These are phyloP conservation scores for Mongoloraphidia duomilia DNA, from an alignment of 2,888 invertebrate genomes.

Conservation along the genomic window DNA sequence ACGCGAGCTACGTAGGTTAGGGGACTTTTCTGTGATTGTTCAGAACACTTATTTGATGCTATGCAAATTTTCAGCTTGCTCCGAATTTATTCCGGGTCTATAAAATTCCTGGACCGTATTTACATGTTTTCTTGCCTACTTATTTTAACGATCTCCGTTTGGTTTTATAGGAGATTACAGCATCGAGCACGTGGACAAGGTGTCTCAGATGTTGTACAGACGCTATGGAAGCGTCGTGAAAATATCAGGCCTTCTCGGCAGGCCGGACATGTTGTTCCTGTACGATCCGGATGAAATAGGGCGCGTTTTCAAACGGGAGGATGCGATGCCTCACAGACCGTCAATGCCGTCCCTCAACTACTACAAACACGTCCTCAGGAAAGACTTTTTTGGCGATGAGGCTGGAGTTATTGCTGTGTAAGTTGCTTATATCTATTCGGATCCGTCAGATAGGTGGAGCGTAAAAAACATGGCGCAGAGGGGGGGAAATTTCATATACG, in stretches of 20 bases:
- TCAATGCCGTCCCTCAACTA: conserved; percentile 63
- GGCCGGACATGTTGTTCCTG: conserved; percentile 60
- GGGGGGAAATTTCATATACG: too few species aligned
- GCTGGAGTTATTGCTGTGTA: conserved; percentile 63
- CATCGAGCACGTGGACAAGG: conserved; percentile 50
- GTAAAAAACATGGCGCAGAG: too few species aligned
- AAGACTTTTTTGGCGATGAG: conserved; percentile 50
- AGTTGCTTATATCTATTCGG: conserved; percentile 26
- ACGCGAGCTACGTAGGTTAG: too few species aligned
- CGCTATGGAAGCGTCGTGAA: conserved; percentile 55
- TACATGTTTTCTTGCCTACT: too few species aligned
- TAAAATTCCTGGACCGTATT: too few species aligned
- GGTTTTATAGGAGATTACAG: conserved; percentile 40
- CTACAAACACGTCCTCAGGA: conserved; percentile 53
- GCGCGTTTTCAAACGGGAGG: conserved; percentile 52
- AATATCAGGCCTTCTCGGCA: conserved; percentile 47
- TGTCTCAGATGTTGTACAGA: conserved; percentile 40
- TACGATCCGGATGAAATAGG: conserved; percentile 59
- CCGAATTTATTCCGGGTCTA: too few species aligned
- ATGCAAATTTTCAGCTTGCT: too few species aligned
- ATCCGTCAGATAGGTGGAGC: too few species aligned
- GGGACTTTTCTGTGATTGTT: too few species aligned
- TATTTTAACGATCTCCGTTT: too few species aligned
- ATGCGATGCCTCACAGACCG: conserved; percentile 50
- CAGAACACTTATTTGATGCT: too few species aligned